phyloP scores from a whole-genome alignment of 2,797 vertebrate species.

The Odontamblyopus lacepedii region DNA sequence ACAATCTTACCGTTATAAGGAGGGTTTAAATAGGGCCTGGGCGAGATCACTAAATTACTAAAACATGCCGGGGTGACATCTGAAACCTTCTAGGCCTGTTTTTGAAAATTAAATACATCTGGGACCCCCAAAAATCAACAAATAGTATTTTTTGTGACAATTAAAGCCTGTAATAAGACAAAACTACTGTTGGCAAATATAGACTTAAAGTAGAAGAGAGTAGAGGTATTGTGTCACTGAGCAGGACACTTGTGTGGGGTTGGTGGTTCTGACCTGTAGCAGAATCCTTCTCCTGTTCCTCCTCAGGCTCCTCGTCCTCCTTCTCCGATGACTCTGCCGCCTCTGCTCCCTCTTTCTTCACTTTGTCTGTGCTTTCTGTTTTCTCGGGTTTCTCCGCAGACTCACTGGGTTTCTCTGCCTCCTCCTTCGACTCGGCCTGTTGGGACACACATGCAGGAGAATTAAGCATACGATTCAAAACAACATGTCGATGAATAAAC shows the following conservation, averaged over 20 bases:
- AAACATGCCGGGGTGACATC: too few species aligned
- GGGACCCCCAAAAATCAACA: too few species aligned
- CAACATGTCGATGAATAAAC: too few species aligned
- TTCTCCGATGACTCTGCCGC: conserved; percentile 52
- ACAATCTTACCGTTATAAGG: too few species aligned
- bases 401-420: conserved; percentile 78
- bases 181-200: too few species aligned
- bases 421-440: conserved; percentile 80
- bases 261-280: conserved; percentile 52
- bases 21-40: too few species aligned
- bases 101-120: too few species aligned
- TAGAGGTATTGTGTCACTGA: not conserved
- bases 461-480: too few species aligned
- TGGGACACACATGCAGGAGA: not conserved
- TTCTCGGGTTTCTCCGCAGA: conserved; percentile 78
- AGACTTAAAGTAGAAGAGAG: not conserved
- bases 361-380: conserved; percentile 70
- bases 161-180: too few species aligned
- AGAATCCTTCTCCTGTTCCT: conserved; percentile 59
- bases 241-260: not conserved
- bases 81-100: too few species aligned
- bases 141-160: too few species aligned
- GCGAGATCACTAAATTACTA: too few species aligned
- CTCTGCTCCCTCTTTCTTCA: conserved; percentile 74
- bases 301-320: conserved; percentile 68